Percentiles rank a stretch among this genome's conserved stretches.
phyloP scores from a whole-genome alignment of 2,113 vertebrate species.

The Sterna hirundo region DNA sequence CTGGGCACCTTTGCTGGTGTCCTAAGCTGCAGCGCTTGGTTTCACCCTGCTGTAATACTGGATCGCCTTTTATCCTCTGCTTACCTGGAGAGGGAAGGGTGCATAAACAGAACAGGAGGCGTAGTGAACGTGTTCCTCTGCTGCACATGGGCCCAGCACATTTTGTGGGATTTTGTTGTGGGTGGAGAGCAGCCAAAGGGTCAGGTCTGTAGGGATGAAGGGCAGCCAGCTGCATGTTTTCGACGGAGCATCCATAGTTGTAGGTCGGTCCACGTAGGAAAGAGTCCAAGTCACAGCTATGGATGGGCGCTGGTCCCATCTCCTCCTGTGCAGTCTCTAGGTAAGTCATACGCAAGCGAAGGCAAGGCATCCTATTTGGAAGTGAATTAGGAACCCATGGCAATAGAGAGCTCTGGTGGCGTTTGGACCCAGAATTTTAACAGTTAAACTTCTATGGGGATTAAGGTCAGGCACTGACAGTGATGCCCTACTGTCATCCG shows the following conservation, averaged over 20 bases:
- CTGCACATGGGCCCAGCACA: accelerated
- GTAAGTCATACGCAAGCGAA: accelerated
- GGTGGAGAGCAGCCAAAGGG: not conserved
- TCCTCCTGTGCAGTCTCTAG: not conserved
- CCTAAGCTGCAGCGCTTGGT: not conserved
- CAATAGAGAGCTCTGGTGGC: not conserved
- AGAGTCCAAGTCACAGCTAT: not conserved
- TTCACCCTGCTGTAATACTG: not conserved
- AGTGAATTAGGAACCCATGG: not conserved
- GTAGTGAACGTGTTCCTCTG: not conserved
- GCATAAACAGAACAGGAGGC: not conserved
- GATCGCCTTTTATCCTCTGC: not conserved
- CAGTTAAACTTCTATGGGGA: not conserved
- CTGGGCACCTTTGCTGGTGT: not conserved
- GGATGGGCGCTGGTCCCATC: not conserved
- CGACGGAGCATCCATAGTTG: not conserved
- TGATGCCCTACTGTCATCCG: not conserved
- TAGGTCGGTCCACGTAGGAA: not conserved
- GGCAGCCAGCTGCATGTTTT: not conserved
- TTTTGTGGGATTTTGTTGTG: not conserved
- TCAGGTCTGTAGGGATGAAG: not conserved
- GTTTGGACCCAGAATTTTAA: not conserved
- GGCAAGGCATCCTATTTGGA: not conserved
- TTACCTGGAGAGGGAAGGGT: not conserved
- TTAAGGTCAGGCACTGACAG: not conserved